Evolutionary conservation across 2,113 vertebrate genomes (phyloP).

Genomic region (Misgurnus mizolepis): DNA sequence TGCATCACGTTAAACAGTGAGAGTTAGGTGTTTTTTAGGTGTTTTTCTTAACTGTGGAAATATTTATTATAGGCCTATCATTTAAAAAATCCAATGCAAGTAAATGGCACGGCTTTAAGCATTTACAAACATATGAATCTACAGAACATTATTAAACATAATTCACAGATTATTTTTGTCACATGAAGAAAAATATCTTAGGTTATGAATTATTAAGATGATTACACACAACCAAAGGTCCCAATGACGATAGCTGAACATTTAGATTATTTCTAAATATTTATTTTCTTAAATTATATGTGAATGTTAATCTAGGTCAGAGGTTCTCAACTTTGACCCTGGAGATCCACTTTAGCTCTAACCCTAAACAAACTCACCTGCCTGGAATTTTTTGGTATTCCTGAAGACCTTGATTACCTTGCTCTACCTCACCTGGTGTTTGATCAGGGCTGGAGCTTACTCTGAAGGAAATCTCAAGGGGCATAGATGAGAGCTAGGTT

Average conservation of each 20-base stretch:
- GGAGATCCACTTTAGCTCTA: no score
- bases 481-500: background rate
- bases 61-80: background rate
- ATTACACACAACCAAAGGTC: background rate
- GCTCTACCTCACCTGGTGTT: no score
- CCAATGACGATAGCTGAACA: no score
- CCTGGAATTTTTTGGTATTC: no score
- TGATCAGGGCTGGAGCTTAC: no score
- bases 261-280: no score
- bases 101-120: background rate
- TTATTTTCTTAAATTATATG: no score
- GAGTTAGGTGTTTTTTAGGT: constrained; percentile 30
- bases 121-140: background rate
- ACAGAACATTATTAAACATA: background rate
- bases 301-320: no score
- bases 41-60: constrained; percentile 30
- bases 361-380: no score
- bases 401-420: no score
- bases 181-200: background rate
- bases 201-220: background rate
- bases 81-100: constrained; percentile 15
- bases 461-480: no score
- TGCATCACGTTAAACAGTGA: constrained; percentile 65
- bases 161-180: background rate
- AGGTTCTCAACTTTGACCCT: no score